phyloP scores from a whole-genome alignment of 2,888 invertebrate species.

The Troides oblongomaculatus region DNA sequence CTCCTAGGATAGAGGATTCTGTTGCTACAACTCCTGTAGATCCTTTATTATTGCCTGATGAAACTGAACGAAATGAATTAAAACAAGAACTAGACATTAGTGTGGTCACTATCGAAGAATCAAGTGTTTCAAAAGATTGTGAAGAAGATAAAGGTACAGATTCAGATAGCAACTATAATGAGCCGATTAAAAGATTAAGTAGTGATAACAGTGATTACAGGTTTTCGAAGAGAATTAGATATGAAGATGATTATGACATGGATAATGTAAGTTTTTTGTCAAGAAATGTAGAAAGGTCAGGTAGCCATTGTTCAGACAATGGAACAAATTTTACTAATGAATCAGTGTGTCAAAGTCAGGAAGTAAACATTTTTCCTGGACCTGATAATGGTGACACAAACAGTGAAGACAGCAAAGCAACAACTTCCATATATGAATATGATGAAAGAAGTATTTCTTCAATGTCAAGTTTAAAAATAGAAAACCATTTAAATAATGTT shows the following conservation, averaged over 20 bases:
- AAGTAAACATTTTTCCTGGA: slow-evolving; percentile 50
- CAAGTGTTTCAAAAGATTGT: slow-evolving; percentile 54
- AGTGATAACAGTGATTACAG: slow-evolving; percentile 53
- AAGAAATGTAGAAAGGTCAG: slow-evolving; percentile 41
- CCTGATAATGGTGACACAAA: slow-evolving; percentile 63
- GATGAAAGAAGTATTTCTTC: slow-evolving; percentile 68
- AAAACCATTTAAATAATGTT: slow-evolving; percentile 55
- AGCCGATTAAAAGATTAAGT: slow-evolving; percentile 64
- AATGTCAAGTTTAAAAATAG: slow-evolving; percentile 64
- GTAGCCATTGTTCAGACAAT: slow-evolving; percentile 54
- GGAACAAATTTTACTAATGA: slow-evolving; percentile 58
- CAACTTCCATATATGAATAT: slow-evolving; percentile 65
- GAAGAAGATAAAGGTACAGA: slow-evolving; percentile 58
- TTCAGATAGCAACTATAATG: slow-evolving; percentile 50
- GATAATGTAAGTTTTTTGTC: slow-evolving; percentile 48
- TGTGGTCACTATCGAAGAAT: slow-evolving; percentile 69
- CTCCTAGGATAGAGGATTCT: slow-evolving; percentile 63
- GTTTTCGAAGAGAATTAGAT: slow-evolving; percentile 62
- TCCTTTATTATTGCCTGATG: slow-evolving; percentile 70
- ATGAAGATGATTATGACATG: slow-evolving; percentile 58
- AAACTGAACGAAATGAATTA: slow-evolving; percentile 58
- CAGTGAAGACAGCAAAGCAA: slow-evolving; percentile 68
- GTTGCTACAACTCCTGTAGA: slow-evolving; percentile 70
- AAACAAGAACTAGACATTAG: slow-evolving; percentile 66
- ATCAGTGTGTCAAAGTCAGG: slow-evolving; percentile 55